Evolutionary conservation across 2,113 vertebrate species (phyloP).

Genomic region (Dicerorhinus sumatrensis): DNA sequence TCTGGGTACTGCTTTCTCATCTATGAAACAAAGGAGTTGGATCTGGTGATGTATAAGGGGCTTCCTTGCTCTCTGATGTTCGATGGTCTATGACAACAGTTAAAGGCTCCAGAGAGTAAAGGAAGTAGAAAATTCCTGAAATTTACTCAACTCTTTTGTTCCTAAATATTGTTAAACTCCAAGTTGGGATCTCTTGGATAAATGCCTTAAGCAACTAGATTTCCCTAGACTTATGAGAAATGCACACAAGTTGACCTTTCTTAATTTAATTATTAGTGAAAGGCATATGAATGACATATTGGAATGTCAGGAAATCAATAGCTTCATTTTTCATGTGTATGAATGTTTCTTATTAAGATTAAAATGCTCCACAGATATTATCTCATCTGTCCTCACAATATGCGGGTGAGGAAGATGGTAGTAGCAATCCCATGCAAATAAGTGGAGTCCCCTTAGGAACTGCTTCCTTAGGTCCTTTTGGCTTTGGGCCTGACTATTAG

Average conservation of each 20-base stretch:
- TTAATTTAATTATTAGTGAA: not conserved
- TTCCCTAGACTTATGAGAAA: not conserved
- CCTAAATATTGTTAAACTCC: not conserved
- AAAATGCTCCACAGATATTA: slow-evolving; percentile 38
- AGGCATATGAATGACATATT: not conserved
- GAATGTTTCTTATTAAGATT: slow-evolving; percentile 31
- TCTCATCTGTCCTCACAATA: not conserved
- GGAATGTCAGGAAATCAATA: slow-evolving; percentile 35
- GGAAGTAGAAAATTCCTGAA: not conserved
- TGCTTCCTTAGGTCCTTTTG: not conserved
- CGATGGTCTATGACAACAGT: not conserved
- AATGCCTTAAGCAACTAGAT: not conserved
- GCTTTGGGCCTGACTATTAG: not conserved
- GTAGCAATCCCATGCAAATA: slow-evolving; percentile 29
- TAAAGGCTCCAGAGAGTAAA: not conserved
- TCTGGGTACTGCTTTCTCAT: not conserved
- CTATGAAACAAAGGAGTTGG: not conserved
- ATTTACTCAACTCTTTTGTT: slow-evolving; percentile 39
- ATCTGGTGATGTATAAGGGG: not conserved
- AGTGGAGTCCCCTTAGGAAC: not conserved
- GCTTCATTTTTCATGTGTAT: not conserved
- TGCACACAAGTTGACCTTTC: not conserved
- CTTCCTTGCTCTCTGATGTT: not conserved
- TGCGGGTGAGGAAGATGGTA: not conserved
- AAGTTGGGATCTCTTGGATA: not conserved